Evolutionary conservation across 2,113 vertebrate genomes (phyloP), one percentile per base, ranked within the genome.

Genomic region (Mormyrus lacerda): DNA sequence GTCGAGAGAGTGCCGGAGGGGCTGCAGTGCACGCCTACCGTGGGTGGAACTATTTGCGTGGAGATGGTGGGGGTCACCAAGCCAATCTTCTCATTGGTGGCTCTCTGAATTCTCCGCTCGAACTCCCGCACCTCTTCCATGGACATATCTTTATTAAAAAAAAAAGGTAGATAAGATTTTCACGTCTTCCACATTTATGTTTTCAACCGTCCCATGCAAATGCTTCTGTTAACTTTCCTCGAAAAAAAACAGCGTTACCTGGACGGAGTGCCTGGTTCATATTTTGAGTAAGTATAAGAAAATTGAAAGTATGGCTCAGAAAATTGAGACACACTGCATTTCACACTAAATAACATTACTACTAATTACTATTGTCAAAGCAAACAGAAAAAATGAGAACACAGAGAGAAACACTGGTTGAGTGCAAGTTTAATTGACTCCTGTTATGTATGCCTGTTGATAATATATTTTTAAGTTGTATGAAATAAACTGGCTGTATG

Each of bases 11-110:
- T 91, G 2, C 94, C 94, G 92, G 94, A 89, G 0, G 94, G 92
- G 87, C 93, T 92, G 0, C 94, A 93, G 92, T 91, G 94, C 0
- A 93, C 92, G 88, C 89, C 88, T 0, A 89, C 39, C 73, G 91
- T 91, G 85, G 93, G 91, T 73, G 89, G 90, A 88, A 92, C 93
- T 35, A 93, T 89, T 6, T 93, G 93, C 89, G 95, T 92, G 0
- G 95, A 92, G 88, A 96, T 93, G 90, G 93, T 69, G 50, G 95
- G 94, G 10, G 92, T 88, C 88, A 95, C 91, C 87, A 91, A 85
- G 19, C 95, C 95, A 8, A 95, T 92, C 90, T 95, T 94, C 92
- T 95, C 93, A 35, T 96, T 96, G 91, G 95, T 96, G 90, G 95
- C 95, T 89, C 94, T 94, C 91, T 95, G 95, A 0, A 95, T 96